Conservation (phyloP, 1,140 invertebrate genomes). For the Drosophila insularis region DNA sequence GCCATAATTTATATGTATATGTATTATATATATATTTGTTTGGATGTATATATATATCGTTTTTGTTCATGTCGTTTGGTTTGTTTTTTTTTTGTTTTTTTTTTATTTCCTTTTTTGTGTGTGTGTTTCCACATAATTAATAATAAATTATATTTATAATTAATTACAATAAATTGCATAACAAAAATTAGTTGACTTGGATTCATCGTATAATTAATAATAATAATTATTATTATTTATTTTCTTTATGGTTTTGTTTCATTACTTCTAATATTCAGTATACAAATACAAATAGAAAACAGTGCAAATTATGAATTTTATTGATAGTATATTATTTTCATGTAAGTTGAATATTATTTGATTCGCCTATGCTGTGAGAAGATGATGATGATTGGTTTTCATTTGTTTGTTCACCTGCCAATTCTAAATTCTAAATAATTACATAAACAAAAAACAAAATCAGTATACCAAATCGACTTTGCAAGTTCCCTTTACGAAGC, state of each 20-base stretch:
- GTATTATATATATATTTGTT: background rate
- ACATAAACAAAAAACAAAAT: background rate
- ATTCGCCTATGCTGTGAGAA: slow-evolving; percentile 30
- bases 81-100: slow-evolving; percentile 28
- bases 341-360: background rate
- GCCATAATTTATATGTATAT: slow-evolving; percentile 35
- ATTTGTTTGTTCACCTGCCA: background rate
- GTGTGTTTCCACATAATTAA: slow-evolving; percentile 39
- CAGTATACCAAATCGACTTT: background rate
- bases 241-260: slow-evolving; percentile 16
- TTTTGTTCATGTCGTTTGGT: slow-evolving; percentile 13
- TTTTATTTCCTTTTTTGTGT: slow-evolving; percentile 3
- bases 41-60: background rate
- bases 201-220: slow-evolving; percentile 47
- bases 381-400: slow-evolving; percentile 36
- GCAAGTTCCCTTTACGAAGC: background rate
- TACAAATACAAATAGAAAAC: slow-evolving; percentile 51
- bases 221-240: slow-evolving; percentile 36
- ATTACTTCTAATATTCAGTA: slow-evolving; percentile 8
- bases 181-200: slow-evolving; percentile 57
- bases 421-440: background rate
- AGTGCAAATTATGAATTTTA: slow-evolving; percentile 46
- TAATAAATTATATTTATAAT: slow-evolving; percentile 68
- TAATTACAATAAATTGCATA: slow-evolving; percentile 72
- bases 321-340: slow-evolving; percentile 3